Evolutionary conservation across 1,140 invertebrate species (phyloP).

Genomic region (Aphaenogaster ashmeadi): DNA sequence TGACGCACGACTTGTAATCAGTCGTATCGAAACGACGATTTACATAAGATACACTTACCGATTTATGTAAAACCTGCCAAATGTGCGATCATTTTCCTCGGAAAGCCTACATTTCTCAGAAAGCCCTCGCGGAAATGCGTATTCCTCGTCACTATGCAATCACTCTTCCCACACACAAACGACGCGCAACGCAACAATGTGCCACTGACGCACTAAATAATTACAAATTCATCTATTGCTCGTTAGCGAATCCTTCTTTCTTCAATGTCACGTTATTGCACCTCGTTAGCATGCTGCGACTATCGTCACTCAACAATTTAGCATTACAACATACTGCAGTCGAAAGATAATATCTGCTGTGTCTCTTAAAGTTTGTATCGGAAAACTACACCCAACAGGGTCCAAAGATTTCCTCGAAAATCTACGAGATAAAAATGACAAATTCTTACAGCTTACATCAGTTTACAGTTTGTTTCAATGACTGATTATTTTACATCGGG

Average conservation of each 20-base stretch:
- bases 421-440: not conserved
- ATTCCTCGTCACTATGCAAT: not conserved
- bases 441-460: not conserved
- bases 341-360: not conserved
- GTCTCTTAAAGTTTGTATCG: not conserved
- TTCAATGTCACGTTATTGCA: not conserved
- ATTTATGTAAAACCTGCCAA: not conserved
- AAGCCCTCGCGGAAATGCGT: not conserved
- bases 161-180: not conserved
- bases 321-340: not conserved
- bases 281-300: not conserved
- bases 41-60: constrained; percentile 12
- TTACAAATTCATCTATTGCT: constrained; percentile 22
- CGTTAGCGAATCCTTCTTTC: constrained; percentile 3
- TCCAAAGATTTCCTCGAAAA: not conserved
- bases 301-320: constrained; percentile 13
- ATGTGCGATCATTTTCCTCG: not conserved
- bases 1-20: not conserved
- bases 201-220: constrained; percentile 14
- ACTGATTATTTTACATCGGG: not conserved
- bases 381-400: not conserved
- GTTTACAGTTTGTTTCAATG: not conserved
- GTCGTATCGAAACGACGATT: not conserved
- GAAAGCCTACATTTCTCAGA: not conserved
- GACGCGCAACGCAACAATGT: not conserved